Conservation (phyloP, 2,113 vertebrate species). For the Synodontis membranacea region DNA sequence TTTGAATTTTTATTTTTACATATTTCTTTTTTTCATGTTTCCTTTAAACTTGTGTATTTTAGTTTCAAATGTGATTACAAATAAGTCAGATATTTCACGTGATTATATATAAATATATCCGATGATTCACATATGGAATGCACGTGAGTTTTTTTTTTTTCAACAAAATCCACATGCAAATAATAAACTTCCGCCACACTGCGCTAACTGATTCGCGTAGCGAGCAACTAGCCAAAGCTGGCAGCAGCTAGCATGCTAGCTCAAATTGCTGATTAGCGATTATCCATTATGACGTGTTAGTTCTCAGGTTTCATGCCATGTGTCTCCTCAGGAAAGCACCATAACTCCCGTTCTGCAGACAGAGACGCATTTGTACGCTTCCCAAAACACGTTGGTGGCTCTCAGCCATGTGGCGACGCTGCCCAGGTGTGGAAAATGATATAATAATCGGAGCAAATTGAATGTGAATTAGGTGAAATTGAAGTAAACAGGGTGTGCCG, state of each 20-base stretch:
- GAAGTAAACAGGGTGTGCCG: slow-evolving; percentile 52
- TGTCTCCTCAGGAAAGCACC: not conserved
- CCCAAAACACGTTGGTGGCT: slow-evolving; percentile 3
- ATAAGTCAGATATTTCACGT: not conserved
- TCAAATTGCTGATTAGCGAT: not conserved
- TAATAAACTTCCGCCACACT: not conserved
- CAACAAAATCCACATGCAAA: not conserved
- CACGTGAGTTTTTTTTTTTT: not conserved
- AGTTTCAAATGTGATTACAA: not conserved
- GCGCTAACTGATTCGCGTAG: not conserved
- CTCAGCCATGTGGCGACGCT: not conserved
- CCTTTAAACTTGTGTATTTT: not conserved
- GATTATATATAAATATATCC: no score
- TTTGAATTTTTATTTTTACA: not conserved
- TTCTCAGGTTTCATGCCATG: not conserved
- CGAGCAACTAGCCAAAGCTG: not conserved
- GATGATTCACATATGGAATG: not conserved
- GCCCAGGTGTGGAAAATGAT: slow-evolving; percentile 53
- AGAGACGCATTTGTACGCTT: not conserved
- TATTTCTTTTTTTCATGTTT: not conserved
- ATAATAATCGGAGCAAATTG: slow-evolving; percentile 52
- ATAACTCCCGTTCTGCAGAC: not conserved
- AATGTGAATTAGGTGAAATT: slow-evolving; percentile 54
- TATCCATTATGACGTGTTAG: not conserved
- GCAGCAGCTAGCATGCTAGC: slow-evolving; percentile 7